Base-by-base conservation (phyloP, 2,888 invertebrate species). In the Acrobasis repandana region DNA sequence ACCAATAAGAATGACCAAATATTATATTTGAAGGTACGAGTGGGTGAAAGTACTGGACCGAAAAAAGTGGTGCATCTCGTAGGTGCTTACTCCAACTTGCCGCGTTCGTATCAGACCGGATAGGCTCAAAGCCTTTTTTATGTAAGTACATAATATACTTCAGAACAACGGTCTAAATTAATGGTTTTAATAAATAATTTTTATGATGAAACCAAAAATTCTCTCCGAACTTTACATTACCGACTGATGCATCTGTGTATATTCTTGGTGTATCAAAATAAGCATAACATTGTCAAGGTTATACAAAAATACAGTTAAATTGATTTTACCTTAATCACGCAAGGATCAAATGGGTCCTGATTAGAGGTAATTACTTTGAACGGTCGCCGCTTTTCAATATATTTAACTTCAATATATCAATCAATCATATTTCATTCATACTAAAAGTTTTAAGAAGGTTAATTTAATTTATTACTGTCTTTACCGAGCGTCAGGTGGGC, bases 1-100 rank as follows among this genome's bases (percentile, higher is more conserved):
- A 91, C 91, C 87, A 91, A 89, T 88, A 88, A 86, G 83, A 90
- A 88, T 90, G 88, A 90, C 90, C 91, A 90, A 91, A 91, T 88
- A 89, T 88, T 85, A 81, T 86, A 77, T 76, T 74, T 74, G 63
- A 20, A 34, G 57, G 80, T 71, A 79, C 65, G 67, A 82, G 36
- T 15, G 63, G 50, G 69, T 67, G 80, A 77, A 87, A 89, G 74
- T 83, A 20, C 47, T n/a, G 33, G 5, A 9, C 18, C 10, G 16
- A 36, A n/a, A 15, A 54, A 54, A 38, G 38, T 36, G 0, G 2
- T 0, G 8, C 2, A 28, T 28, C 2, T 28, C 28, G 2, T 5
- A 28, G 8, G 6, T 28, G 28, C 28, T 28, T 28, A 28, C 28
- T 28, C 8, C 6, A 28, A 6, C 8, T 28, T 28, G 8, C 28